Conservation (phyloP, 2,113 vertebrate genomes). For the Parotia lawesii region DNA sequence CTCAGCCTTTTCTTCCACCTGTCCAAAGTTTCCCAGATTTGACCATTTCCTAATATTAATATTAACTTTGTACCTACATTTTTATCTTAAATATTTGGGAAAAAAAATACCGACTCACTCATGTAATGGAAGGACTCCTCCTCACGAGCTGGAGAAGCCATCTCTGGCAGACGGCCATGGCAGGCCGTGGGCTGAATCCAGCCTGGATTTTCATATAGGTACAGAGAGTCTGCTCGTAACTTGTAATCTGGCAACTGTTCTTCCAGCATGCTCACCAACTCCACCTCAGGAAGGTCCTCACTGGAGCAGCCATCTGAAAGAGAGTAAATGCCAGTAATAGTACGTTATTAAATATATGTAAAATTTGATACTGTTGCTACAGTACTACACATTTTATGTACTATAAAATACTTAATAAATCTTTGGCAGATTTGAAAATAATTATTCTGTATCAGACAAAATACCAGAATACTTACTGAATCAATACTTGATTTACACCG, state of each 20-base stretch:
- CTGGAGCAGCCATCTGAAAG: constrained; percentile 79
- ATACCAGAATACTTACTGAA: not conserved
- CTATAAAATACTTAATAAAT: not conserved
- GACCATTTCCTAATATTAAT: not conserved
- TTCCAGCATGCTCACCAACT: constrained; percentile 77
- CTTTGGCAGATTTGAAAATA: not conserved
- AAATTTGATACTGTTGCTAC: not conserved
- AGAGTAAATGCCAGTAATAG: not conserved
- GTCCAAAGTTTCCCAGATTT: not conserved
- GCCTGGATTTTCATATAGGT: constrained; percentile 87
- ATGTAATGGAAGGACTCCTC: constrained; percentile 91
- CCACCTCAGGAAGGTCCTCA: constrained; percentile 74
- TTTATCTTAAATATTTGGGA: not conserved
- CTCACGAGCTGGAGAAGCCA: constrained; percentile 77
- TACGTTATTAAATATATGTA: not conserved
- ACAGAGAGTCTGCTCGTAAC: constrained; percentile 81
- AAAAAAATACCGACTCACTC: constrained; percentile 75
- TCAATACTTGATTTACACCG: not conserved
- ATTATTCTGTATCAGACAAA: not conserved
- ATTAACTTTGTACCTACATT: not conserved
- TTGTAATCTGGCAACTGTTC: constrained; percentile 79
- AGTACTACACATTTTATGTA: not conserved
- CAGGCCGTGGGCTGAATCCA: constrained; percentile 76
- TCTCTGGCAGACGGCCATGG: constrained; percentile 62
- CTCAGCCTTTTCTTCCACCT: not conserved